Evolutionary conservation across 1,140 invertebrate genomes (phyloP), one percentile per base, ranked within the genome.

Genomic region (Hyphantria cunea): DNA sequence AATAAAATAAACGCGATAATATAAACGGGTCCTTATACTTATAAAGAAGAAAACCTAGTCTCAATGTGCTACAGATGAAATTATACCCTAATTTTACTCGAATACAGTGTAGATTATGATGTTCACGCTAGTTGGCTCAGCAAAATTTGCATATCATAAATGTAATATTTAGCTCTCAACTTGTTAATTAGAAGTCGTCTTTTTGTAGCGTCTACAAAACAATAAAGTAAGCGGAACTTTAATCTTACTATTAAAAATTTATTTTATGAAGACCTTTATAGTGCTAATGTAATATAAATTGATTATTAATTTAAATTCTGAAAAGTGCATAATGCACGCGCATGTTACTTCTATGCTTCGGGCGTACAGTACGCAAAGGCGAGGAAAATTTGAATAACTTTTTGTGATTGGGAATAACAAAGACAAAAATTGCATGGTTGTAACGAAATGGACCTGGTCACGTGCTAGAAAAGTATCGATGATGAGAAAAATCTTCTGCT

Each of bases 121-220:
- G 68, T 48, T 52, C 44, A 14, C n/a, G 12, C 17, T 76, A 67
- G 63, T 66, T 76, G 64, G 50, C 70, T 81, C 67, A 79, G 77
- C 66, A 76, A 85, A 87, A 87, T 89, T 89, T 89, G 85, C 83
- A 89, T 89, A 82, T 85, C 84, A 89, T 89, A 89, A 89, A 87
- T 87, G 86, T 87, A 84, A 89, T 89, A 89, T 89, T 89, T 89
- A 87, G 83, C 86, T 89, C 80, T 81, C 80, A 82, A 85, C 82
- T 86, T 87, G 83, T 83, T 89, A 89, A 89, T 89, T 87, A 87
- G 84, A 83, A 84, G 77, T 75, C 74, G 74, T 79, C 78, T 83
- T 79, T 68, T 58, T 54, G 82, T 75, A 87, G 34, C 63, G 84
- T 81, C 70, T 65, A 73, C 73, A 74, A 17, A 68, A 66, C 32